Conservation (phyloP, 2,797 vertebrate genomes). For the Dromococcyx pavoninus region DNA sequence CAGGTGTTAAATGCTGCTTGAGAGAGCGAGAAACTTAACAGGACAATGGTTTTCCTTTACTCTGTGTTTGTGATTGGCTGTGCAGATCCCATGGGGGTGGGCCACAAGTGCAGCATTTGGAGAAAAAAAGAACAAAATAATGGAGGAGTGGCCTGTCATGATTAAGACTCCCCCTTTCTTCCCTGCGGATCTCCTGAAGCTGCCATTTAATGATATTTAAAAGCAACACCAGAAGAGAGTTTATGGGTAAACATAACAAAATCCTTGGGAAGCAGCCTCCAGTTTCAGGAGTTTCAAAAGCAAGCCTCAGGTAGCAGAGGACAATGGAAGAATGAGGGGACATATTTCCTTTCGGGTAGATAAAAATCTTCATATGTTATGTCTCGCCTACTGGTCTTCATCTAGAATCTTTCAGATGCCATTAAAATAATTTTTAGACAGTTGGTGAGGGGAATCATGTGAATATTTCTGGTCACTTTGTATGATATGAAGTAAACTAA, state of each 20-base stretch:
- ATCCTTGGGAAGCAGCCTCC: background rate
- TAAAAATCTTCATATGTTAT: background rate
- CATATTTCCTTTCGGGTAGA: background rate
- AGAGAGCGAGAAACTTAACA: background rate
- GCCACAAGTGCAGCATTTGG: background rate
- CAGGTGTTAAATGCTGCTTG: background rate
- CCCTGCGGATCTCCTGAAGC: background rate
- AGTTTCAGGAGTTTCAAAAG: background rate
- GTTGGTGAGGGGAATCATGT: background rate
- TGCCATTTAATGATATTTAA: background rate
- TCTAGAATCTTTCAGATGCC: background rate
- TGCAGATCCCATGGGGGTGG: accelerated
- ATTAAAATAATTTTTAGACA: background rate
- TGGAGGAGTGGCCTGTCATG: background rate
- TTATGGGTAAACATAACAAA: background rate
- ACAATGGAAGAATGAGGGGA: background rate
- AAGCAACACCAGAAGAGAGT: background rate
- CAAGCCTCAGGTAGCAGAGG: background rate
- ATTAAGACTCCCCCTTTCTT: background rate
- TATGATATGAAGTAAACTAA: background rate
- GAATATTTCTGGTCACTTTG: background rate
- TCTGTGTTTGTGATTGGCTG: background rate
- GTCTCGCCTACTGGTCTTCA: background rate
- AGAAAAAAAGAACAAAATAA: background rate
- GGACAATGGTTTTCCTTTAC: background rate